Percentiles rank a stretch among this genome's conserved stretches.
These are phyloP conservation scores for human DNA, from an alignment of 2,113 vertebrate genomes.

Conservation along the genomic window GRCh38 chr2:198063001-198063500, in stretches of 20 bases:
- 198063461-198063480: neutral
- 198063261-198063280: neutral
- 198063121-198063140: neutral
- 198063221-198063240: neutral
- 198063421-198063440: neutral
- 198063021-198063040: neutral
- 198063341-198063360: neutral
- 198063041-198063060: neutral
- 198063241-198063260: neutral
- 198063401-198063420: neutral
- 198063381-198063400: neutral
- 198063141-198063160: neutral
- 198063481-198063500: neutral
- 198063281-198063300: neutral
- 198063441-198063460: slow-evolving; percentile 21
- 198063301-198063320: neutral
- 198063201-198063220: neutral
- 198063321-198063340: neutral
- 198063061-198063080: neutral
- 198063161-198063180: neutral
- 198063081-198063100: neutral
- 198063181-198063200: neutral
- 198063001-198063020: neutral
- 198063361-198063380: neutral
- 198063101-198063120: neutral